A percentile compares a stretch with the other conserved stretches of the same genome.
Evolutionary conservation across 1,140 invertebrate species (phyloP).

Genomic region (Drosophila nigromelanica): DNA sequence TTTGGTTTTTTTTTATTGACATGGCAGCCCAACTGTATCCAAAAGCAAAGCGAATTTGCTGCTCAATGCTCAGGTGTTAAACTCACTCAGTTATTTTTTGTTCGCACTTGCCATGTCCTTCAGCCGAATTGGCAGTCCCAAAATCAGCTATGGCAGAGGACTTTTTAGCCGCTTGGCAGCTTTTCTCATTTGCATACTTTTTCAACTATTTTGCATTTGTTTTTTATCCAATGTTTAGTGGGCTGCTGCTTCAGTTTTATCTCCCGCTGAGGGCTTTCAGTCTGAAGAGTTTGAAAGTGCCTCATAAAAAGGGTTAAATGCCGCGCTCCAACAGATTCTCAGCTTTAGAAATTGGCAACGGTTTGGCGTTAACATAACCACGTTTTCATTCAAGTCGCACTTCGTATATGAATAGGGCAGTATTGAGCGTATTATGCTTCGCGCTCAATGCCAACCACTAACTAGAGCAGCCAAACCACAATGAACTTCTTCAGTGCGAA

Average conservation of each 20-base stretch:
- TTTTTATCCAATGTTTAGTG: conserved; percentile 29
- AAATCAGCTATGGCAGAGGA: conserved; percentile 13
- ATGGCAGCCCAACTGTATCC: conserved; percentile 41
- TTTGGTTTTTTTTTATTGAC: conserved; percentile 60
- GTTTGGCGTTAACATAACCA: conserved; percentile 18
- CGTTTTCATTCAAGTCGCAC: conserved; percentile 23
- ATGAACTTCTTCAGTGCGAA: conserved; percentile 46
- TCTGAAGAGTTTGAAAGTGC: conserved; percentile 19
- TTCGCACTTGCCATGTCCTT: conserved; percentile 36
- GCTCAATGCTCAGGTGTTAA: conserved; percentile 70
- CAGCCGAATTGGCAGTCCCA: conserved; percentile 12
- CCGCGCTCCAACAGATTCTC: conserved; percentile 12
- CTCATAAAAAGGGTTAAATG: conserved; percentile 59
- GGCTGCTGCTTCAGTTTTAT: conserved; percentile 47
- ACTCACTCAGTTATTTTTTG: conserved; percentile 59
- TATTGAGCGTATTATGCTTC: conserved; percentile 33
- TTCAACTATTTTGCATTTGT: conserved; percentile 71
- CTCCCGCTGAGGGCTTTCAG: conserved; percentile 56
- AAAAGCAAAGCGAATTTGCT: conserved; percentile 69
- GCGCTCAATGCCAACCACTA: conserved; percentile 57
- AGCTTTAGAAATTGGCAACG: conserved; percentile 40
- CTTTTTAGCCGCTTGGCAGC: conserved; percentile 41
- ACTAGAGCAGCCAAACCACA: conserved; percentile 51
- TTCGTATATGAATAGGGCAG: conserved; percentile 19
- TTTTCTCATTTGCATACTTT: conserved; percentile 74